Conservation (phyloP, 2,113 vertebrate genomes). For the Phaethon lepturus region DNA sequence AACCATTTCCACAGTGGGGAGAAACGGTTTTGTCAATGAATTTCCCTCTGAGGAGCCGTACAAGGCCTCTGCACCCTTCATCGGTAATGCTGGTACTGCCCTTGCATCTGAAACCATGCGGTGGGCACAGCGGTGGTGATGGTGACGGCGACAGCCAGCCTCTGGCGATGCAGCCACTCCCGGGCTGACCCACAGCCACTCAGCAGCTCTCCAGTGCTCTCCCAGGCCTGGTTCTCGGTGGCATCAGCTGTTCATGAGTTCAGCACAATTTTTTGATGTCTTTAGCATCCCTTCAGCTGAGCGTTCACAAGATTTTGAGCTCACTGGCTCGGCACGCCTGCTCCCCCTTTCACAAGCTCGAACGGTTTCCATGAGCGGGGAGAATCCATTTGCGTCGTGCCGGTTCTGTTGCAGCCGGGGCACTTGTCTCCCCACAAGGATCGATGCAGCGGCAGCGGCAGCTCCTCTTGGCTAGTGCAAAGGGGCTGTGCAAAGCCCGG, state of each 20-base stretch:
- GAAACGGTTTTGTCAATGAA: not conserved
- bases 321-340: not conserved
- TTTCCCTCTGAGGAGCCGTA: not conserved
- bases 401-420: too few relatives aligned
- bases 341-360: not conserved
- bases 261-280: not conserved
- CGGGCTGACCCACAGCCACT: not conserved
- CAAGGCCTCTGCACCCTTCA: accelerated
- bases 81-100: accelerated
- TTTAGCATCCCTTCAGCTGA: not conserved
- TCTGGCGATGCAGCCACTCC: not conserved
- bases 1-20: not conserved
- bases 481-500: not conserved
- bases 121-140: accelerated
- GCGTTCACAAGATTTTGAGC: not conserved
- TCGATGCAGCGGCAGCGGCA: not conserved
- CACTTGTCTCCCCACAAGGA: not conserved
- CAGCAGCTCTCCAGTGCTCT: not conserved
- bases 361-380: not conserved
- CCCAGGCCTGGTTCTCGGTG: accelerated
- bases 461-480: not conserved
- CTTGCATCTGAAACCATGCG: accelerated
- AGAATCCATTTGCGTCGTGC: accelerated
- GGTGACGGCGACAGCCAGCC: accelerated
- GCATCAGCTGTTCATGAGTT: not conserved